Evolutionary conservation across 2,888 invertebrate genomes (phyloP).

Genomic region (Poecilobothrus nobilitatus): DNA sequence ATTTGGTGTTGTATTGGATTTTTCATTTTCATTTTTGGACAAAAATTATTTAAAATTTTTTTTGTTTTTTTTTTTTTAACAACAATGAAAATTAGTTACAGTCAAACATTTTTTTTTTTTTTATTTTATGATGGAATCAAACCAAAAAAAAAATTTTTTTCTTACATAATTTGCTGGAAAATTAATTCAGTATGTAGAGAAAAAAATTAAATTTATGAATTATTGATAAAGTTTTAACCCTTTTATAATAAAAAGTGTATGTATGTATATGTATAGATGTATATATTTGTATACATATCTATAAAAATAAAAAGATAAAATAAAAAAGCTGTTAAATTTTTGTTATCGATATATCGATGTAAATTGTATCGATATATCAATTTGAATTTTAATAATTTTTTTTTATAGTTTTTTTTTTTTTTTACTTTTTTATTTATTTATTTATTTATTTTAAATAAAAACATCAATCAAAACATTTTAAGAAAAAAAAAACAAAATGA

Average conservation of each 20-base stretch:
- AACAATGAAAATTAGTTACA: neutral
- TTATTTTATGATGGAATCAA: too few species aligned
- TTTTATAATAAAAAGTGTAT: neutral
- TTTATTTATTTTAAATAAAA: neutral
- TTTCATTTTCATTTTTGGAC: too few species aligned
- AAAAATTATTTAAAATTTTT: too few species aligned
- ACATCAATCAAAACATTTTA: neutral
- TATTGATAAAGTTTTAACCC: conserved; percentile 4
- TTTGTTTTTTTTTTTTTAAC: neutral
- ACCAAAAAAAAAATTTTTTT: too few species aligned
- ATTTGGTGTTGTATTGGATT: too few species aligned
- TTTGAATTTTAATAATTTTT: neutral
- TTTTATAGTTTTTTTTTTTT: neutral
- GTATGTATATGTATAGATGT: too few species aligned
- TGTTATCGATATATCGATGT: conserved; percentile 1
- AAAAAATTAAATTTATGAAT: neutral
- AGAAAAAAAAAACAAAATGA: too few species aligned
- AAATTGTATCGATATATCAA: neutral
- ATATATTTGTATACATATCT: too few species aligned
- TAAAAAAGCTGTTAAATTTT: neutral
- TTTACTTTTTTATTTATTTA: neutral
- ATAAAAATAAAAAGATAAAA: neutral
- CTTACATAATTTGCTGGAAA: neutral
- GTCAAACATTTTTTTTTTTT: too few species aligned
- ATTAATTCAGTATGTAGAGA: neutral